Conservation (phyloP, 2,113 vertebrate species). For the Leucoraja erinaceus region DNA sequence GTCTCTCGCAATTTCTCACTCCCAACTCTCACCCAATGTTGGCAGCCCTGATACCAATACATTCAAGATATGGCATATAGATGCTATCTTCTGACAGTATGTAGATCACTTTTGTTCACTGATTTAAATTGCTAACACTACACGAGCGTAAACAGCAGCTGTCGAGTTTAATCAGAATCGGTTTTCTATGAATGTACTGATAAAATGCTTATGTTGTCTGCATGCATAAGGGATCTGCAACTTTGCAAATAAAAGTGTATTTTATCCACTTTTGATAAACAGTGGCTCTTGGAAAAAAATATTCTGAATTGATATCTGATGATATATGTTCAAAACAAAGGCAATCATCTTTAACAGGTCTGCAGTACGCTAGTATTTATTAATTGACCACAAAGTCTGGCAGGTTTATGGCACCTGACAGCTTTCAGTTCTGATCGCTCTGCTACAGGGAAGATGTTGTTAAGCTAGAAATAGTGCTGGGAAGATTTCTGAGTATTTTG, state of each 20-base stretch:
- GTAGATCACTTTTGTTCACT: neutral
- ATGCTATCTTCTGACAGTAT: neutral
- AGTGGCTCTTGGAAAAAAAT: neutral
- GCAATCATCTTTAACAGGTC: neutral
- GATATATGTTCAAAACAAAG: neutral
- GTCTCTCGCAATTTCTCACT: too few species aligned
- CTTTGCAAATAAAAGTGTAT: neutral
- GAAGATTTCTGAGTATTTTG: too few species aligned
- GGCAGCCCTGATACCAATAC: too few species aligned
- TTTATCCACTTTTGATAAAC: neutral
- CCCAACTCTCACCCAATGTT: too few species aligned
- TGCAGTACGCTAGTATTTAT: neutral
- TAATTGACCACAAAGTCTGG: neutral
- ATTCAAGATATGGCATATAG: neutral
- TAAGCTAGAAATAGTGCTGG: too few species aligned
- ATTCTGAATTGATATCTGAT: neutral
- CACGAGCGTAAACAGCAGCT: neutral
- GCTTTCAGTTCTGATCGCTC: neutral
- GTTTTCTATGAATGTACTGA: neutral
- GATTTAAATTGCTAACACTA: slow-evolving; percentile 21
- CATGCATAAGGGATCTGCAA: neutral
- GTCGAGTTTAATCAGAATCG: neutral
- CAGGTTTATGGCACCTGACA: neutral
- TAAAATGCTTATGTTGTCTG: neutral
- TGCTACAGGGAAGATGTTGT: too few species aligned